These are phyloP conservation scores for Diaperis boleti DNA, from an alignment of 2,888 invertebrate species.

Conservation along the genomic window DNA sequence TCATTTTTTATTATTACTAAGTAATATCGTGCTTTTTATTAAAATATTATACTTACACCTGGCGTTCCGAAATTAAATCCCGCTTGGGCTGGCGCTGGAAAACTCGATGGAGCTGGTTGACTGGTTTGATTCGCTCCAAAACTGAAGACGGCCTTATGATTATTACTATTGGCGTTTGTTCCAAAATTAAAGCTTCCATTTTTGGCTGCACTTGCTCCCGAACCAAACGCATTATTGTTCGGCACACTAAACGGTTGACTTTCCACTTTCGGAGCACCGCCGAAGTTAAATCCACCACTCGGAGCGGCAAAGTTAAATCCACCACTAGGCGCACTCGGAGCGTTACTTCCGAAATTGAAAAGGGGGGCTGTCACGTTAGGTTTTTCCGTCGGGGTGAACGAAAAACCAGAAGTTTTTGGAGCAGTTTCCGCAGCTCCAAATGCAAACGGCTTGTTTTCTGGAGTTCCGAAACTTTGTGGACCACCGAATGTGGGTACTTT, in stretches of 20 bases:
- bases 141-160: slow-evolving; percentile 56
- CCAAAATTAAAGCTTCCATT: slow-evolving; percentile 61
- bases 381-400: slow-evolving; percentile 55
- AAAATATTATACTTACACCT: slow-evolving; percentile 37
- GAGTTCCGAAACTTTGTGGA: slow-evolving; percentile 30
- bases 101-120: slow-evolving; percentile 18
- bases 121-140: slow-evolving; percentile 51
- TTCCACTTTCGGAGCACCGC: slow-evolving; percentile 45
- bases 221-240: slow-evolving; percentile 8
- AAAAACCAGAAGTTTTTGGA: slow-evolving; percentile 53
- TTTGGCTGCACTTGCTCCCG: slow-evolving; percentile 36
- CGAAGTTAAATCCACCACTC: slow-evolving; percentile 61
- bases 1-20: too few species aligned
- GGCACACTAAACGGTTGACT: slow-evolving; percentile 18
- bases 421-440: slow-evolving; percentile 46
- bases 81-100: slow-evolving; percentile 25
- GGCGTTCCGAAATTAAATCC: slow-evolving; percentile 61
- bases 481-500: slow-evolving; percentile 22
- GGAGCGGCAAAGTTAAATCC: slow-evolving; percentile 46
- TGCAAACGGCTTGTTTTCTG: slow-evolving; percentile 41
- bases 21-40: not conserved
- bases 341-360: slow-evolving; percentile 39
- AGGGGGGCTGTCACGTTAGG: slow-evolving; percentile 42
- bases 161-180: slow-evolving; percentile 46
- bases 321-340: slow-evolving; percentile 39